Percentiles rank a stretch among this genome's conserved stretches.
Evolutionary conservation across 2,888 invertebrate genomes (phyloP).

Genomic region (Blastobasis lacticolella): DNA sequence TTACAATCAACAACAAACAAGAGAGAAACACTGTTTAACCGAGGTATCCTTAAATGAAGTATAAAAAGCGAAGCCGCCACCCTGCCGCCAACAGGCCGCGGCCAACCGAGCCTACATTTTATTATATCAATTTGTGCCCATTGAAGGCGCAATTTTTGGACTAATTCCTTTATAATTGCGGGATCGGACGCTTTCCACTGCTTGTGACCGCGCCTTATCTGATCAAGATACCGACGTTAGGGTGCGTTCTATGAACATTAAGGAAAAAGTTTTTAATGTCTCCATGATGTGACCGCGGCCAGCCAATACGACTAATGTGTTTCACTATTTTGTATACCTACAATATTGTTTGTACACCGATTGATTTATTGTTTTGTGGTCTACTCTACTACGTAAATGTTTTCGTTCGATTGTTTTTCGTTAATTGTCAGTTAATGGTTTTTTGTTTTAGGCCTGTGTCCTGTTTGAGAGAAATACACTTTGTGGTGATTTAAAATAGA

Average conservation of each 20-base stretch:
- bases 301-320: too few species aligned
- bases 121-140: constrained; percentile 74
- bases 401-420: too few species aligned
- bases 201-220: constrained; percentile 56
- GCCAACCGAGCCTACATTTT: constrained; percentile 59
- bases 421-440: too few species aligned
- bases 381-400: too few species aligned
- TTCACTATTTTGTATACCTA: too few species aligned
- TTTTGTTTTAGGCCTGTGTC: too few species aligned
- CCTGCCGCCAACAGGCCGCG: constrained; percentile 17
- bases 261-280: constrained; percentile 45
- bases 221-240: constrained; percentile 31
- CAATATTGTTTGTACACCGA: too few species aligned
- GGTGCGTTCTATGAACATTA: constrained; percentile 35
- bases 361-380: too few species aligned
- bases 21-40: not conserved
- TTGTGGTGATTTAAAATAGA: too few species aligned
- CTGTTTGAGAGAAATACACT: too few species aligned
- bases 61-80: constrained; percentile 11
- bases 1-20: not conserved
- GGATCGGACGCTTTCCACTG: constrained; percentile 48
- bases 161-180: constrained; percentile 72
- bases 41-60: too few species aligned
- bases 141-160: constrained; percentile 65
- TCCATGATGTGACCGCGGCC: too few species aligned